These are phyloP conservation scores for Myathropa florea DNA, from an alignment of 2,888 invertebrate species.

Conservation along the genomic window DNA sequence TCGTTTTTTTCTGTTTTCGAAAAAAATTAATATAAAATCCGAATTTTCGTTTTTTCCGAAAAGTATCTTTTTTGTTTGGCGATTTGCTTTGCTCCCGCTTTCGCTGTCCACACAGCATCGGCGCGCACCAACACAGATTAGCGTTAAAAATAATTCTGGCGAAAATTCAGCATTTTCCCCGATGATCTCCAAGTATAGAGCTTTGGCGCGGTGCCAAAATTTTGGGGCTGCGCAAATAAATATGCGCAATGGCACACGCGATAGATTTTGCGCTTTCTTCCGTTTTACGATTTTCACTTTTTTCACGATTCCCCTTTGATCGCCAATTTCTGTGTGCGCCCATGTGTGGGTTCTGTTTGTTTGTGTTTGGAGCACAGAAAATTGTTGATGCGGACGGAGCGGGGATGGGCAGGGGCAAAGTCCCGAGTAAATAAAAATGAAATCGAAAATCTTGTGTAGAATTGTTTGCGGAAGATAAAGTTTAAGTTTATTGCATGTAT, in stretches of 20 bases:
- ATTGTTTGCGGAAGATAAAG: slow-evolving; percentile 62
- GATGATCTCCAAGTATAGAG: slow-evolving; percentile 92
- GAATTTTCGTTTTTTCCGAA: not conserved
- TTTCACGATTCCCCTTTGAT: slow-evolving; percentile 32
- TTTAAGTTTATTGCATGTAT: slow-evolving; percentile 32
- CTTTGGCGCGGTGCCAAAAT: slow-evolving; percentile 88
- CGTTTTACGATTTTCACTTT: slow-evolving; percentile 35
- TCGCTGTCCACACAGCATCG: slow-evolving; percentile 68
- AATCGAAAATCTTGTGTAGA: slow-evolving; percentile 27
- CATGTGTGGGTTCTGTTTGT: not conserved
- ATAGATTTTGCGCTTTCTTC: slow-evolving; percentile 56
- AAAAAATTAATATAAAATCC: not conserved
- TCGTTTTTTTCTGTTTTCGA: not conserved
- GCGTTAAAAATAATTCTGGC: slow-evolving; percentile 80
- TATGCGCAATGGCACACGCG: slow-evolving; percentile 72
- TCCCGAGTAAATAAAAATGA: slow-evolving; percentile 46
- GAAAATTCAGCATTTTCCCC: slow-evolving; percentile 80
- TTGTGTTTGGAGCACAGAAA: not conserved
- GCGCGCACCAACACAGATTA: slow-evolving; percentile 44
- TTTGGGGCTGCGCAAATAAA: slow-evolving; percentile 77
- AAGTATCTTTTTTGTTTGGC: slow-evolving; percentile 11
- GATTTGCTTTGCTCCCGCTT: slow-evolving; percentile 20
- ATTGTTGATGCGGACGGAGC: not conserved
- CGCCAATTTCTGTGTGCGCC: slow-evolving; percentile 18
- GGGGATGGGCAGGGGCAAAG: not conserved